Conservation (phyloP, 1,140 invertebrate genomes). For the Drosophila tropicalis region DNA sequence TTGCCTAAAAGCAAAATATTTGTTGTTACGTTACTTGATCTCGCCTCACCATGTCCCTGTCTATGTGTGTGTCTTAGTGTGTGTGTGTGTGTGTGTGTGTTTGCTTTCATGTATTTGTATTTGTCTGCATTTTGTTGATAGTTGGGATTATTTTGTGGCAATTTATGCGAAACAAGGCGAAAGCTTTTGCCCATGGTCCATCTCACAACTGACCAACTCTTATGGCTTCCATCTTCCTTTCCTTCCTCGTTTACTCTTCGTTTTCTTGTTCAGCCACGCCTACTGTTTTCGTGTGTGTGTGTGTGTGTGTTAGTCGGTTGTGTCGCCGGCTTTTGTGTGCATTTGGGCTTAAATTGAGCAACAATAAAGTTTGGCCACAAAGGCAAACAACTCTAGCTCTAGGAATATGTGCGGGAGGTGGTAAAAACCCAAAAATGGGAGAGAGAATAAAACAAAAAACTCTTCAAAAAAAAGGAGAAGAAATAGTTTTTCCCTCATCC, state of each 20-base stretch:
- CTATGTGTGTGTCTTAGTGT: constrained; percentile 7
- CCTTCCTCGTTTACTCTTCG: neutral
- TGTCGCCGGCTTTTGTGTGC: constrained; percentile 52
- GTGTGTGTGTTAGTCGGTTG: constrained; percentile 6
- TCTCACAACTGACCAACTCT: neutral
- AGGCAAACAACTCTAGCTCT: constrained; percentile 28
- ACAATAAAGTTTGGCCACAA: constrained; percentile 67
- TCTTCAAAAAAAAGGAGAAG: neutral
- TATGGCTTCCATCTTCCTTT: neutral
- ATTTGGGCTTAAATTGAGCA: constrained; percentile 71
- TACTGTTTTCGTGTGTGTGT: constrained; percentile 11
- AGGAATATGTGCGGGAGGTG: neutral
- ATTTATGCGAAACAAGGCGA: constrained; percentile 72
- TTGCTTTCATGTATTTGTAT: constrained; percentile 46
- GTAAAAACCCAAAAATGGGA: constrained; percentile 9
- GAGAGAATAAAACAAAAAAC: constrained; percentile 23
- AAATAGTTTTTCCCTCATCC: neutral
- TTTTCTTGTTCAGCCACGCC: constrained; percentile 4
- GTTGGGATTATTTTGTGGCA: constrained; percentile 79
- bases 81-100: constrained; percentile 29
- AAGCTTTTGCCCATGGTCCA: constrained; percentile 32
- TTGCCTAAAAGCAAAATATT: constrained; percentile 61
- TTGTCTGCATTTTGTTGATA: constrained; percentile 77
- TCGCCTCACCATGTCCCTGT: constrained; percentile 23
- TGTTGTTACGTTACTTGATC: constrained; percentile 51